Conservation (phyloP, 2,113 vertebrate species). For the Pithys albifrons region DNA sequence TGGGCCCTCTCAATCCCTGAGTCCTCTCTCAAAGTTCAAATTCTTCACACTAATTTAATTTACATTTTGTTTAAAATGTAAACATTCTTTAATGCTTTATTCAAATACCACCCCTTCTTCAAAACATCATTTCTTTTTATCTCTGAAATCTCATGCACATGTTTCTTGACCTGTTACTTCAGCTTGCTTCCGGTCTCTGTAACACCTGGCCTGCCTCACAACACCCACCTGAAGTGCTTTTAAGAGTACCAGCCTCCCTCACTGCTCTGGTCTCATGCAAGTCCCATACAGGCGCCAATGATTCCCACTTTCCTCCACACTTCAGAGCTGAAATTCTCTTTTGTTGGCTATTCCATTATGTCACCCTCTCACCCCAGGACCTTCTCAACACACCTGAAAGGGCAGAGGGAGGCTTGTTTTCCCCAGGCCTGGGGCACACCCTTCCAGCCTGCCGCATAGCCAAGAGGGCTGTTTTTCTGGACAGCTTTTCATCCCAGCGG, state of each 20-base stretch:
- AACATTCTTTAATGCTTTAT: not conserved
- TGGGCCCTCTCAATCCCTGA: accelerated
- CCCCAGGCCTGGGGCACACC: not conserved
- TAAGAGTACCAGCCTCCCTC: not conserved
- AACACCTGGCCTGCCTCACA: not conserved
- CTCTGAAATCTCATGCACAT: not conserved
- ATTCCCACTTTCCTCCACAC: not conserved
- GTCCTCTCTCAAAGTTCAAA: not conserved
- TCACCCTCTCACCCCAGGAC: not conserved
- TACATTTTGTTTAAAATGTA: not conserved
- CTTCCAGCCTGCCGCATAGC: not conserved
- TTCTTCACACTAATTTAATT: not conserved
- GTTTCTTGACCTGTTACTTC: not conserved
- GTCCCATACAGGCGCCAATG: accelerated
- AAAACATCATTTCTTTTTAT: not conserved
- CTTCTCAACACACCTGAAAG: not conserved
- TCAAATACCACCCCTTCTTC: not conserved
- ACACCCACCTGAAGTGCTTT: accelerated
- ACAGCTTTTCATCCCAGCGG: not conserved
- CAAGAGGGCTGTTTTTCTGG: not conserved
- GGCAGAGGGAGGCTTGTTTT: not conserved
- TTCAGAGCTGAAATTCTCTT: not conserved
- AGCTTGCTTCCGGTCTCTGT: not conserved
- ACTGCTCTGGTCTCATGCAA: accelerated
- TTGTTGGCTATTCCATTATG: accelerated